phyloP scores from a whole-genome alignment of 64 coral and sea anemone species.

The Montipora capricornis region DNA sequence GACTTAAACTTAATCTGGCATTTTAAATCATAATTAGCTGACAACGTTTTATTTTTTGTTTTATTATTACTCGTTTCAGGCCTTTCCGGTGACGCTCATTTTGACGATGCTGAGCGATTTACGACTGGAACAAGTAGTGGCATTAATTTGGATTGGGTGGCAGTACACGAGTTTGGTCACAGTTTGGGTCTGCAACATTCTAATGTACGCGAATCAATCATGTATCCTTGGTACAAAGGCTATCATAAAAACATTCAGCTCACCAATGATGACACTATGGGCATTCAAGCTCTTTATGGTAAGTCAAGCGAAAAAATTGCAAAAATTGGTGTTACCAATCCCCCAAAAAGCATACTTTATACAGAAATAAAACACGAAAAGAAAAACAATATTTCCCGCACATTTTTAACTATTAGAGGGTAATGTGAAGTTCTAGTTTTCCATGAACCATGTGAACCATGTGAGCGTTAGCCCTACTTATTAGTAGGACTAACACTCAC shows the following conservation, averaged over 20 bases:
- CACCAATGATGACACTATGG: constrained; percentile 44
- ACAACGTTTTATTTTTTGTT: neutral
- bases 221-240: constrained; percentile 79
- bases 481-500: too few relatives aligned
- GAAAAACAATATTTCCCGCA: neutral
- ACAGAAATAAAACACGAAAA: neutral
- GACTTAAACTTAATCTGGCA: too few relatives aligned
- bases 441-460: too few relatives aligned
- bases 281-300: constrained; percentile 69
- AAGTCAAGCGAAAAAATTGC: neutral
- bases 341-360: too few relatives aligned
- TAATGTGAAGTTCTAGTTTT: too few relatives aligned
- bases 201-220: constrained; percentile 58
- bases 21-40: too few relatives aligned
- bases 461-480: too few relatives aligned
- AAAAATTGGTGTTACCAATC: too few relatives aligned
- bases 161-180: constrained; percentile 84
- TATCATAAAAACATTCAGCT: constrained; percentile 44
- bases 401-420: too few relatives aligned
- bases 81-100: constrained; percentile 71
- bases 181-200: constrained; percentile 71
- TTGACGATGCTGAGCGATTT: constrained; percentile 71
- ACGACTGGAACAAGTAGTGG: constrained; percentile 19
- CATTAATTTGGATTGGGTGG: constrained; percentile 79
- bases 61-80: constrained; percentile 1